Evolutionary conservation across 2,797 vertebrate species (phyloP).

Genomic region (Pogoniulus pusillus): DNA sequence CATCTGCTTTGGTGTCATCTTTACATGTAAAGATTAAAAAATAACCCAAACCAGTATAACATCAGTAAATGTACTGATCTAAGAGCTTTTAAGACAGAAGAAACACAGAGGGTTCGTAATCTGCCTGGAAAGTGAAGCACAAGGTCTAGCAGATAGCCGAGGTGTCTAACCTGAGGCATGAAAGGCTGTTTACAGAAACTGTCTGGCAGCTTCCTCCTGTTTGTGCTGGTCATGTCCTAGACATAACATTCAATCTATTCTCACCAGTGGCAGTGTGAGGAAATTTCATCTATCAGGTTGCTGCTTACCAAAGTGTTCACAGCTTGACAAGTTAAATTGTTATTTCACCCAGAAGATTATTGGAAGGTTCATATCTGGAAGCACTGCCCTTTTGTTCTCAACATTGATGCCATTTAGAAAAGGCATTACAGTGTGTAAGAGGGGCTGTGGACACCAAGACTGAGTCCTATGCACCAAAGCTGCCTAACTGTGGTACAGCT

Average conservation of each 20-base stretch:
- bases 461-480: background rate
- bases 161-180: background rate
- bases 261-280: background rate
- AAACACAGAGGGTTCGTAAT: background rate
- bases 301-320: background rate
- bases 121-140: background rate
- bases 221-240: background rate
- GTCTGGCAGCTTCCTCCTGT: background rate
- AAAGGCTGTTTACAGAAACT: background rate
- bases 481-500: background rate
- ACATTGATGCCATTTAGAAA: background rate
- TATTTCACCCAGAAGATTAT: background rate
- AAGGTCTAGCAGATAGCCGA: background rate
- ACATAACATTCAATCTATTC: accelerated
- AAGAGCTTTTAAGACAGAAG: background rate
- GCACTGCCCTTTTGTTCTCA: background rate
- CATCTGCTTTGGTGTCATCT: background rate
- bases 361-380: background rate
- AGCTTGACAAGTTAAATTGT: background rate
- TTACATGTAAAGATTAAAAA: background rate
- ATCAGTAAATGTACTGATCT: background rate
- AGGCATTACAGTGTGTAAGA: background rate
- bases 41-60: background rate
- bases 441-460: background rate
- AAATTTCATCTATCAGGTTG: background rate